phyloP scores from a whole-genome alignment of 1,140 invertebrate genomes.

The Schlechtendalia chinensis region DNA sequence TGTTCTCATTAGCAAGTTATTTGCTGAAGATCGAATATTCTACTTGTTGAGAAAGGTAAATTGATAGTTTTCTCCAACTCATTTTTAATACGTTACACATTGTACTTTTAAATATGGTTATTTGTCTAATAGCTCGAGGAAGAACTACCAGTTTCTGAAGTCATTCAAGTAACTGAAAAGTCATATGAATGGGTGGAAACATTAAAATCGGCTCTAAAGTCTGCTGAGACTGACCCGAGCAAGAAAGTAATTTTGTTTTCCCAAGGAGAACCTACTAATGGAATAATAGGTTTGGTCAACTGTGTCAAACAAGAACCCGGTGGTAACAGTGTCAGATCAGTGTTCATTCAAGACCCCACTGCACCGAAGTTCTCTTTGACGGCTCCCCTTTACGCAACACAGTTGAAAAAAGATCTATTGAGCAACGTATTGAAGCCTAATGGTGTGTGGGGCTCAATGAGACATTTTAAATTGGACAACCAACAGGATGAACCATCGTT shows the following conservation, averaged over 20 bases:
- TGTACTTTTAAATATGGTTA: not conserved
- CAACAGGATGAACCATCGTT: conserved; percentile 62
- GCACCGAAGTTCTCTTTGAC: conserved; percentile 64
- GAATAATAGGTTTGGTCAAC: conserved; percentile 83
- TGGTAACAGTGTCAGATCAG: conserved; percentile 70
- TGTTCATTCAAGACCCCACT: conserved; percentile 68
- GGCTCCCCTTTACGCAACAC: conserved; percentile 61
- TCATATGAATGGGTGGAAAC: conserved; percentile 79
- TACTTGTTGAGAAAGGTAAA: conserved; percentile 62
- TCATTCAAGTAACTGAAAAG: conserved; percentile 66
- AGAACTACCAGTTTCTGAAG: conserved; percentile 54
- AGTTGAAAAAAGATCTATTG: conserved; percentile 74
- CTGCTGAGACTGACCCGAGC: conserved; percentile 59
- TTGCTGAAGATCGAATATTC: conserved; percentile 62
- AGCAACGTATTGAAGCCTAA: conserved; percentile 75
- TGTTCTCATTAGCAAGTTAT: conserved; percentile 60
- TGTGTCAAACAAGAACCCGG: conserved; percentile 83
- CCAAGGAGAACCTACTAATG: conserved; percentile 67
- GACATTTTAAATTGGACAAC: conserved; percentile 71
- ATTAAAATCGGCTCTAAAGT: conserved; percentile 69
- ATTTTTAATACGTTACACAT: not conserved
- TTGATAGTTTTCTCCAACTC: not conserved
- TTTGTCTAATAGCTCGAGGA: not conserved
- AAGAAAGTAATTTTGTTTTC: conserved; percentile 71
- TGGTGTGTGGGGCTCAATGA: conserved; percentile 78